Evolutionary conservation across 1,140 invertebrate genomes (phyloP).

Genomic region (Pemphigus obesinymphae): DNA sequence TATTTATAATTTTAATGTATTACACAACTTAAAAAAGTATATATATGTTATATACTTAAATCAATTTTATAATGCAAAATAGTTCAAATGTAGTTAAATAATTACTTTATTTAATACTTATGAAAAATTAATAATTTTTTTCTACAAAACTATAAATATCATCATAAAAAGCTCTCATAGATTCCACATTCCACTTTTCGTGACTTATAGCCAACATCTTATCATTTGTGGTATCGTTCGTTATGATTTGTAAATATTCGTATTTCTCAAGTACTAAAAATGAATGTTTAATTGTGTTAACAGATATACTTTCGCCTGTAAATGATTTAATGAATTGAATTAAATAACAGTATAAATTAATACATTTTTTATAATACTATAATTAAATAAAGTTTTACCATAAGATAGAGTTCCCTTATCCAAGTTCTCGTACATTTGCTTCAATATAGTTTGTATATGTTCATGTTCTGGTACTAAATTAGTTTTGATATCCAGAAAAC

Average conservation of each 20-base stretch:
- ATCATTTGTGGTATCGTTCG: background rate
- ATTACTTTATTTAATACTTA: background rate
- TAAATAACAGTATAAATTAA: background rate
- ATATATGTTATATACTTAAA: too few relatives aligned
- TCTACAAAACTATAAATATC: background rate
- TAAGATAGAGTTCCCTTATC: background rate
- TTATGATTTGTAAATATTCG: background rate
- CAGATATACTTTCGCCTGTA: constrained; percentile 32
- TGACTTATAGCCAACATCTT: background rate
- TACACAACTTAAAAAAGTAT: background rate
- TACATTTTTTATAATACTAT: background rate
- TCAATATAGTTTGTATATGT: constrained; percentile 9
- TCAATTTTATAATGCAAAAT: too few relatives aligned
- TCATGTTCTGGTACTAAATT: constrained; percentile 5
- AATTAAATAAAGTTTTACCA: background rate
- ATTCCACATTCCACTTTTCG: background rate
- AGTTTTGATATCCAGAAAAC: background rate
- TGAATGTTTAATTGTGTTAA: constrained; percentile 15
- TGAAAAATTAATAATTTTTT: background rate
- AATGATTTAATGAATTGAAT: background rate
- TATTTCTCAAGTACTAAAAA: constrained; percentile 25
- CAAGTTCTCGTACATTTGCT: constrained; percentile 18
- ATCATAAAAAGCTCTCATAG: background rate
- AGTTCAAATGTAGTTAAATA: background rate
- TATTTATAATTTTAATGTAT: too few relatives aligned